Percentiles rank a stretch among this genome's conserved stretches.
These are phyloP conservation scores for Daboia siamensis DNA, from an alignment of 2,113 vertebrate species.

Conservation along the genomic window DNA sequence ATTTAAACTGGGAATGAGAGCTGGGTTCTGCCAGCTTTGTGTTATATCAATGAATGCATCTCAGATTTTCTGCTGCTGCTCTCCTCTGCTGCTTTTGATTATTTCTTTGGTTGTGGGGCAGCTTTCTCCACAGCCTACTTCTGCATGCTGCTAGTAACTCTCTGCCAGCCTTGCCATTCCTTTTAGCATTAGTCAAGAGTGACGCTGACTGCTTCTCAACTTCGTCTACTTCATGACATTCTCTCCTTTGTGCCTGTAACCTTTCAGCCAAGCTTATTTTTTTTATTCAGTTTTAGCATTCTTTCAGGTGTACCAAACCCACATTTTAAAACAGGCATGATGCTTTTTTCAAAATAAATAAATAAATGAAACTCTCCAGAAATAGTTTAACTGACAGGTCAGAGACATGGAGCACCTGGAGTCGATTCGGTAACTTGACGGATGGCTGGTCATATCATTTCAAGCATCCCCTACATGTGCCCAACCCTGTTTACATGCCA, in stretches of 20 bases:
- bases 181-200: neutral
- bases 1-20: neutral
- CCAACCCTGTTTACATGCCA: neutral
- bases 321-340: neutral
- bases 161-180: neutral
- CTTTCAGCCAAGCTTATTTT: neutral
- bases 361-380: neutral
- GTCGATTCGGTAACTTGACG: neutral
- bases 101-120: neutral
- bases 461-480: neutral
- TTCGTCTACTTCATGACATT: neutral
- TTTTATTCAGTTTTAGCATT: neutral
- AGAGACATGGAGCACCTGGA: neutral
- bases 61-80: neutral
- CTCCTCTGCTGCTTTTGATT: neutral
- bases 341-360: neutral
- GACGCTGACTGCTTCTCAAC: neutral
- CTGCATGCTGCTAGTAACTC: neutral
- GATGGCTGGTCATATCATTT: neutral
- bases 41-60: neutral
- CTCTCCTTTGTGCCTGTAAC: neutral
- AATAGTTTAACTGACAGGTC: neutral
- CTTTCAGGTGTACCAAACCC: neutral
- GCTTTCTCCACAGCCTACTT: neutral
- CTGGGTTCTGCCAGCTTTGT: neutral